A percentile compares a stretch with the other conserved stretches of the same genome.
Evolutionary conservation across 2,113 vertebrate species (phyloP).

Genomic region (Daphoenositta chrysoptera): DNA sequence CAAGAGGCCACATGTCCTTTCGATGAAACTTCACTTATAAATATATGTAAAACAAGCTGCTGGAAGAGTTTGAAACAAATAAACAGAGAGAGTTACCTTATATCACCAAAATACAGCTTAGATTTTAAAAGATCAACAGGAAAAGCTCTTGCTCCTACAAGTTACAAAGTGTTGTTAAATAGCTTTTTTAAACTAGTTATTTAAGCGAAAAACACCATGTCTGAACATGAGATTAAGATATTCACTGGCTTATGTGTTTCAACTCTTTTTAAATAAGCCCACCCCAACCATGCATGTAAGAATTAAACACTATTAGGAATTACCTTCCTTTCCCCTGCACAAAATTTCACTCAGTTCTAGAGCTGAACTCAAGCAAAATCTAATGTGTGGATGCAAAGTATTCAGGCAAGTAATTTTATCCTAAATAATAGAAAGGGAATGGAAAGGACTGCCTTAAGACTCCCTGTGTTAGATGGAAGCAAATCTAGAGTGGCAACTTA

Average conservation of each 20-base stretch:
- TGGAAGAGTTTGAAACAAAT: conserved; percentile 44
- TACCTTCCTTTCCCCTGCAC: not conserved
- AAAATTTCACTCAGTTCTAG: not conserved
- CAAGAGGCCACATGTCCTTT: conserved; percentile 59
- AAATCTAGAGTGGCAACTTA: not conserved
- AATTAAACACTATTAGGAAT: not conserved
- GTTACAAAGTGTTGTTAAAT: not conserved
- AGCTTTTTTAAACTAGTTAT: not conserved
- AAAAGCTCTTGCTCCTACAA: not conserved
- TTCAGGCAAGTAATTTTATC: not conserved
- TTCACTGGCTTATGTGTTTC: not conserved
- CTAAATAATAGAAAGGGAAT: not conserved
- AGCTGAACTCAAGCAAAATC: not conserved
- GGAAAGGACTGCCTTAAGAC: not conserved
- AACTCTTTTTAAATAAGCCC: not conserved
- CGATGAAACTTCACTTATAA: conserved; percentile 51
- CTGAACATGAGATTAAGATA: conserved; percentile 9
- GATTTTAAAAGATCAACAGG: not conserved
- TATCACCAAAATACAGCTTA: not conserved
- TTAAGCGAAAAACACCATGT: not conserved
- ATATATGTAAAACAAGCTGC: conserved; percentile 49
- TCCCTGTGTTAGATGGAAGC: not conserved
- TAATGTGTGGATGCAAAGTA: not conserved
- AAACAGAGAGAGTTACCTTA: conserved; percentile 14
- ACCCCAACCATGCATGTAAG: not conserved